Conservation (phyloP, 1,140 invertebrate genomes). For the Scylla paramamosain region DNA sequence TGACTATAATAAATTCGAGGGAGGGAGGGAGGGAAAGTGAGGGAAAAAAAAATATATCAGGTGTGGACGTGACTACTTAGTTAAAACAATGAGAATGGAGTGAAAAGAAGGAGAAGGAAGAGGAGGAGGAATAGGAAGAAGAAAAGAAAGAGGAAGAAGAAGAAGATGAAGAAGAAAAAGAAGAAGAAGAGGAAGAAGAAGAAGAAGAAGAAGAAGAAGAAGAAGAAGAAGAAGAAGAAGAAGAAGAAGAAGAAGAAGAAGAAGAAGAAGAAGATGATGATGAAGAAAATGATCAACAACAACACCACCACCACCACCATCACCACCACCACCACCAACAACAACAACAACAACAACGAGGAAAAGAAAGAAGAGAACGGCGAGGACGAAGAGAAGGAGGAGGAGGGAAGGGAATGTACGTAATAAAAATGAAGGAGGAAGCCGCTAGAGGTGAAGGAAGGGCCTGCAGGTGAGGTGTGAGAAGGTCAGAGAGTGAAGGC, state of each 20-base stretch:
- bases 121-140: background rate
- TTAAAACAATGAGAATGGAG: too few relatives aligned
- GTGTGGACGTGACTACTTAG: too few relatives aligned
- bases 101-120: too few relatives aligned
- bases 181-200: too few relatives aligned
- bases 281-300: background rate
- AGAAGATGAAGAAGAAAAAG: background rate
- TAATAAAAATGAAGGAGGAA: background rate
- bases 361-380: background rate
- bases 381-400: background rate
- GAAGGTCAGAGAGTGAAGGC: background rate
- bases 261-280: background rate
- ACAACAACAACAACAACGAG: background rate
- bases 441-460: background rate
- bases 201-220: too few relatives aligned
- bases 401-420: background rate
- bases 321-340: too few relatives aligned
- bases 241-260: background rate
- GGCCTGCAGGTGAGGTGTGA: too few relatives aligned
- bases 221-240: too few relatives aligned
- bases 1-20: too few relatives aligned
- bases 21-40: background rate
- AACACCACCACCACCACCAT: too few relatives aligned
- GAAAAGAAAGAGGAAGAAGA: background rate
- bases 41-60: too few relatives aligned